Base-by-base conservation (phyloP, 37 sponge, comb jelly and placozoan genomes). In the Spongia lamella region DNA sequence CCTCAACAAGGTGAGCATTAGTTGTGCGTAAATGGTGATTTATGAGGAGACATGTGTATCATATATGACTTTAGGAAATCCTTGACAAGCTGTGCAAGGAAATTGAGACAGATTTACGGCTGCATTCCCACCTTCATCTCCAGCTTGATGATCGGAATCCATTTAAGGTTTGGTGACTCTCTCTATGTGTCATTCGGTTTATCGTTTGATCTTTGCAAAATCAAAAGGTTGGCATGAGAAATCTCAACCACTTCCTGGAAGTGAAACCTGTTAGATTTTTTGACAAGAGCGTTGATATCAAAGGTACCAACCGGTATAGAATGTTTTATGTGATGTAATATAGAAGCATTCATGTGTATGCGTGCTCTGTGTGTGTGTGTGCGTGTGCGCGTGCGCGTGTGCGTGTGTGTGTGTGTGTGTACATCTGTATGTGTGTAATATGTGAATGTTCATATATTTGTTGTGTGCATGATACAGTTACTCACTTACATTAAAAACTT, bases 101-200 rank as follows among this genome's bases (percentile, higher is more conserved):
- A 4, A 70, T 94, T 29, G 98, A 97, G 75, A 86, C 89, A 31
- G 98, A 97, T 57, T 90, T 97, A 14, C 43, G 98, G 15, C 88
- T 94, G 27, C 70, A 73, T 53, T 87, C 82, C 24, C 98, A 97
- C 68, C 68, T 87, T 13, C 92, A 94, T 68, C 77, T 91, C 1
- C 59, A 97, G 78, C 83, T 94, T 54, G 98, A 97, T 68, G 93
- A 92, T 68, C 77, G 98, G 17, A 97, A 97, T 57, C 98, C 98
- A 32, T 91, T 92, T 76, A 88, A 88, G 74, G 93, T 92, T 38
- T 53, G 57, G 30, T 65, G 34, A 26, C 63, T 57, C 11, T 37
- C 35, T 70, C 30, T 68, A 21, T 56, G 75, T 60, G 62, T 73
- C 61, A 26, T 33, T 76, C 31, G 27, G 25, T 69, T 17, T 38